Base-by-base conservation (phyloP, 2,113 vertebrate species). In the Lepus timidus region DNA sequence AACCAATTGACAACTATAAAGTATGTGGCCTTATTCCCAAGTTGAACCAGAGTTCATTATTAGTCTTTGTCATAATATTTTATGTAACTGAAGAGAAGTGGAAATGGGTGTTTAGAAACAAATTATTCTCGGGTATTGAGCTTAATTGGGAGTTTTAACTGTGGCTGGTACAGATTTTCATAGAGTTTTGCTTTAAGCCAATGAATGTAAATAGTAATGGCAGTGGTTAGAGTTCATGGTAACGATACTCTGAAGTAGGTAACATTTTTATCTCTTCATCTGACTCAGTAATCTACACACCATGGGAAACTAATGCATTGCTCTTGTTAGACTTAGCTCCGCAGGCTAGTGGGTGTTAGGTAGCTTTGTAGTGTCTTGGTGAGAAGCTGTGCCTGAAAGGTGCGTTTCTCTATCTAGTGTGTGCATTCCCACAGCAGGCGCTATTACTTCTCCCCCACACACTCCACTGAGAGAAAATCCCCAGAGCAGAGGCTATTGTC, bases 91-190 rank as follows among this genome's bases (percentile, higher is more conserved):
- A 80, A 25, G 73, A 67, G 13, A 88, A 58, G 6, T 84, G 31
- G 44, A 39, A 81, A 58, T 51, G 20, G 64, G 19, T 92, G 19
- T 88, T 84, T 36, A 78, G 27, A 86, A 73, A 36, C 44, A 85
- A 14, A 68, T 76, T 88, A 9, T 91, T 96, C 68, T 76, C 25
- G 22, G 55, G 82, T 55, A 73, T 82, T 36, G 49, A 91, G 9
- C 58, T 83, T 83, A 58, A 88, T 19, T 88, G 61, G 73, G 76
- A 92, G 67, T 49, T 70, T 87, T 44, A 80, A 25, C 73, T 79
- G 17, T 64, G 39, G 14, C 52, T 52, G 31, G 3, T 14, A 23
- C 14, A 82, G n/a, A 36, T 68, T 82, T 84, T 80, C 65, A 6
- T 62, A 52, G 22, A 71, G 22, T 75, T 61, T 88, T 78, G 23